Conservation (phyloP, 2,113 vertebrate genomes). For the Ailuropoda melanoleuca region DNA sequence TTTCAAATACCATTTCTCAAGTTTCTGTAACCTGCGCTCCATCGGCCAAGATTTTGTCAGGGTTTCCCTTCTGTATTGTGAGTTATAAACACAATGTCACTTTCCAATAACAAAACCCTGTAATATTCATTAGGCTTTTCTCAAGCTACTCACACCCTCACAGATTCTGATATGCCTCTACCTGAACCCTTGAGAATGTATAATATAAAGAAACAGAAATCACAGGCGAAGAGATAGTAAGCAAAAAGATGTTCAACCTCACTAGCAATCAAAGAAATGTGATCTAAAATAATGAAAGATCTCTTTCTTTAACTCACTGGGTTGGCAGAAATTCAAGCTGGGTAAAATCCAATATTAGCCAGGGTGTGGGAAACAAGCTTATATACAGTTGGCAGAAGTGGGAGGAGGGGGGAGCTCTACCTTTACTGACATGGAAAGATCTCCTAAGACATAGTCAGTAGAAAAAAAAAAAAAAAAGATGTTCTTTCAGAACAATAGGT, state of each 20-base stretch:
- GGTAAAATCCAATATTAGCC: not conserved
- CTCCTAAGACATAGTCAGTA: not conserved
- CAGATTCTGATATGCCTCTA: not conserved
- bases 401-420: not conserved
- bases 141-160: not conserved
- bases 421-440: not conserved
- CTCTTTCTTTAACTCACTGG: not conserved
- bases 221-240: not conserved
- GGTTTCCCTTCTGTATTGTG: not conserved
- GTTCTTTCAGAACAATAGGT: not conserved
- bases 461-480: not conserved
- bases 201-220: not conserved
- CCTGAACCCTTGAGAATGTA: not conserved
- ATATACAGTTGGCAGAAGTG: not conserved
- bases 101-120: constrained; percentile 17
- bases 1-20: not conserved
- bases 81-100: not conserved
- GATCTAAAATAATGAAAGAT: not conserved
- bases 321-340: not conserved
- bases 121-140: not conserved
- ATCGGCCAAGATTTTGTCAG: not conserved
- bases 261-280: not conserved
- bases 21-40: not conserved
- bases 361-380: not conserved
- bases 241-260: not conserved